These are phyloP conservation scores for Nannospalax galili DNA, from an alignment of 2,113 vertebrate species.

Conservation along the genomic window DNA sequence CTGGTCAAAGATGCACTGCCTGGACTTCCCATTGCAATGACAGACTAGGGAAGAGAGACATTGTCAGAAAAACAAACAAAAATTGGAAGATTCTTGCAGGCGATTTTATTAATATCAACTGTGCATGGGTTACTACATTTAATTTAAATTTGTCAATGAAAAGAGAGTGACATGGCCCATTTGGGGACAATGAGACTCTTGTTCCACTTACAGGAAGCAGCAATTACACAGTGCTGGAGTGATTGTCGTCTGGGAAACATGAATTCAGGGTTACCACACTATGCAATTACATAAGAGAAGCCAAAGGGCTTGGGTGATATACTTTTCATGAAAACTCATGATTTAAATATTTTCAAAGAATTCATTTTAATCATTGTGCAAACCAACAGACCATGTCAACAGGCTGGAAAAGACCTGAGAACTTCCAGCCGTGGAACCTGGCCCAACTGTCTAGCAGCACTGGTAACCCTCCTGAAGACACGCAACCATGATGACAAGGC, in stretches of 20 bases:
- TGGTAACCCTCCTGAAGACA: neutral
- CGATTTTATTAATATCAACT: neutral
- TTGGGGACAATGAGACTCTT: fast-evolving
- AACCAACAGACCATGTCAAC: neutral
- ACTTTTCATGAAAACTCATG: neutral
- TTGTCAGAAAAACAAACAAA: neutral
- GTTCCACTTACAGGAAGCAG: neutral
- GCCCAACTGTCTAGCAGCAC: fast-evolving
- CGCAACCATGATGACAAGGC: neutral
- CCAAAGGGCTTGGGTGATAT: neutral
- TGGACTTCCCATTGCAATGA: conserved; percentile 90
- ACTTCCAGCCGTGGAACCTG: fast-evolving
- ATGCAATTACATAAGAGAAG: neutral
- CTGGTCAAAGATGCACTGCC: conserved; percentile 87
- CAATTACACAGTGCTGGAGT: no score
- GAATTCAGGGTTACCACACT: neutral
- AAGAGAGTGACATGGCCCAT: neutral
- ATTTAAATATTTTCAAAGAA: neutral
- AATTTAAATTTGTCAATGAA: neutral
- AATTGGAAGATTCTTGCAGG: neutral
- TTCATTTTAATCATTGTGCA: neutral
- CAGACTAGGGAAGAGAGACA: conserved; percentile 79
- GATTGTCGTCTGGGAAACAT: neutral
- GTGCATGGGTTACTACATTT: fast-evolving
- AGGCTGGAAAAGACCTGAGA: neutral